Percentiles rank a stretch among this genome's conserved stretches.
These are phyloP conservation scores for Bos taurus DNA, from an alignment of 2,113 vertebrate species.

Conservation along the genomic window DNA sequence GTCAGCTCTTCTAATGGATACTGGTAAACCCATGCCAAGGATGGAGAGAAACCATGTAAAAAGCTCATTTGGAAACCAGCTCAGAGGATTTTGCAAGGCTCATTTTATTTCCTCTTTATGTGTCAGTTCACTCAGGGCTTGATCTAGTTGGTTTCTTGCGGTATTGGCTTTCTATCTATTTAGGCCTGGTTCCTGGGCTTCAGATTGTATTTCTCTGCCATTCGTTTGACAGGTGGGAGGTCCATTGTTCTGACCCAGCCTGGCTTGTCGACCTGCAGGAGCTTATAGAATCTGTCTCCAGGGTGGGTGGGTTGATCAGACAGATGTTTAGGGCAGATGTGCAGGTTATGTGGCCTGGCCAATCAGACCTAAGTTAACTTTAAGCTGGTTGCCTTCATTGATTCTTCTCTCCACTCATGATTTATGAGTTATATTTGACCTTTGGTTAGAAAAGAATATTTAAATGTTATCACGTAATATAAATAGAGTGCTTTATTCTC, in stretches of 20 bases:
- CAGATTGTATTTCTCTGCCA: not conserved
- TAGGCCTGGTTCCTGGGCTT: not conserved
- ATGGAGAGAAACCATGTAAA: not conserved
- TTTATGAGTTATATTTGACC: not conserved
- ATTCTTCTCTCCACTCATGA: not conserved
- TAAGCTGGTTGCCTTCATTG: not conserved
- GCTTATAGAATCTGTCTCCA: not conserved
- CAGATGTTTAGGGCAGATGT: not conserved
- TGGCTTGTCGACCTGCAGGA: not conserved
- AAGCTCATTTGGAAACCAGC: not conserved
- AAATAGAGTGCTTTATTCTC: not conserved
- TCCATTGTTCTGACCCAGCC: not conserved
- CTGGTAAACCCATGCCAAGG: not conserved
- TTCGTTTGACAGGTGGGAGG: not conserved
- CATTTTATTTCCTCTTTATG: not conserved
- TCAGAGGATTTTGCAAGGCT: not conserved
- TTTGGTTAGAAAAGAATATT: slow-evolving; percentile 5
- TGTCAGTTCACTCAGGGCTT: not conserved
- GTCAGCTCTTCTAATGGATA: not conserved
- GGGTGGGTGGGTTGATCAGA: not conserved
- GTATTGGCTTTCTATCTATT: not conserved
- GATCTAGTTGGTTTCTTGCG: not conserved
- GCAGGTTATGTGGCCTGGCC: not conserved
- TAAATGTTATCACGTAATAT: not conserved
- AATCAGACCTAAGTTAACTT: not conserved